Evolutionary conservation across 2,888 invertebrate species (phyloP), one percentile per base, ranked within the genome.

Genomic region (Acholoe squamosa): DNA sequence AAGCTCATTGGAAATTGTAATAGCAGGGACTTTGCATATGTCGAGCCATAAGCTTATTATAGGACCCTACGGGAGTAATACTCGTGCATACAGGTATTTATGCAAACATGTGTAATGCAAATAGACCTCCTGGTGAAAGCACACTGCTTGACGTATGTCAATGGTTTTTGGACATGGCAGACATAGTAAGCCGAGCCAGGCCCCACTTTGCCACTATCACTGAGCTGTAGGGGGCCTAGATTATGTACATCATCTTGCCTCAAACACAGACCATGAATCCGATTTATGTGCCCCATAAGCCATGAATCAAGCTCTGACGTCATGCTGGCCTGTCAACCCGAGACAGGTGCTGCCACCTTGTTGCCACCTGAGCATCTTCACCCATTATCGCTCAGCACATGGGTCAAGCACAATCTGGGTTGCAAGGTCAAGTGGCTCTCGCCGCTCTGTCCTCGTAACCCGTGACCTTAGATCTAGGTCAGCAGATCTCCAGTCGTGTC

Each of bases 241-340:
- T 61, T 12, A 61, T n/a, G 3, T 14, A 19, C 19, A 3, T 1
- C n/a, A 61, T 61, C n/a, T n/a, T 19, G 3, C 14, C 61, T 61
- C 61, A 7, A 61, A n/a, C 19, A n/a, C 61, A 61, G 61, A 43
- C 61, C 61, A 61, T 61, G 19, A 61, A 61, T 61, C 7, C 19
- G 61, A 61, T 61, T 61, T 61, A 61, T 61, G 61, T 61, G 61
- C 61, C 61, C 61, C 61, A 61, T 61, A n/a, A 61, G 19, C 61
- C 14, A 61, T 61, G n/a, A 61, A 19, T 61, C 61, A 61, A 19
- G 1, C 14, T 7, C 22, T 14, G 61, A 14, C 22, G 22, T n/a
- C 61, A 61, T 61, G 61, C 61, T n/a, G n/a, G 61, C 22, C n/a
- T 61, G n/a, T n/a, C 61, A 19, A 3, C 61, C 61, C 22, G 7